Evolutionary conservation across 1,140 invertebrate genomes (phyloP), one percentile per base, ranked within the genome.

Genomic region (Araneus ventricosus): DNA sequence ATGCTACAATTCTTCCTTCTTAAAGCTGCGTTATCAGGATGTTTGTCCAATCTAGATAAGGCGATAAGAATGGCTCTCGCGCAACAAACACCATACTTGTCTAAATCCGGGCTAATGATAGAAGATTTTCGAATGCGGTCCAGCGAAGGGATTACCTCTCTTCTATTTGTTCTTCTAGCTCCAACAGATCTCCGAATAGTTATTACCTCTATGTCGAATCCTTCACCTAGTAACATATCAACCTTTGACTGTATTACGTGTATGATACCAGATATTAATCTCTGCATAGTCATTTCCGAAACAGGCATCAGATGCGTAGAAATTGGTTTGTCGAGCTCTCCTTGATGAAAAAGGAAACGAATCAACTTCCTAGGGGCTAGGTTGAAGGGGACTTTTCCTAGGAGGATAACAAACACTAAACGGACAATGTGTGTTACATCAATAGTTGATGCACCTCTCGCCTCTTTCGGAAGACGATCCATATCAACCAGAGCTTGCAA

Each of bases 191-290:
- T 39, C 24, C 24, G 5, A 59, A 87, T 57, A n/a, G 57, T 61
- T 20, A 87, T 30, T 4, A 87, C 34, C 7, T 61, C 57, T 61
- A 87, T 24, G 2, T 30, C 39, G 59, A 88, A 41, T 10, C 39
- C 34, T 34, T 88, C 22, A 88, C 39, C 87, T 5, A 70, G 45
- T 5, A 24, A 37, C 7, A 70, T 67, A 24, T 39, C 22, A 27
- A 22, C 59, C 22, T 88, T 88, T 5, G 59, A 67, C 39, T 88
- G 87, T 22, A 88, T 30, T 20, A 88, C 86, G 39, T 70, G 67
- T 4, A 88, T 17, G 22, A 41, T 37, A n/a, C 8, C 4, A 7
- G 87, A 20, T 22, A 88, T 37, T 17, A 88, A 6, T 88, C 39
- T 39, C 41, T 75, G 61, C 17, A 88, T 20, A 22, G 14, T 88